phyloP scores from a whole-genome alignment of 1,140 invertebrate species.

The Orchesella cincta region DNA sequence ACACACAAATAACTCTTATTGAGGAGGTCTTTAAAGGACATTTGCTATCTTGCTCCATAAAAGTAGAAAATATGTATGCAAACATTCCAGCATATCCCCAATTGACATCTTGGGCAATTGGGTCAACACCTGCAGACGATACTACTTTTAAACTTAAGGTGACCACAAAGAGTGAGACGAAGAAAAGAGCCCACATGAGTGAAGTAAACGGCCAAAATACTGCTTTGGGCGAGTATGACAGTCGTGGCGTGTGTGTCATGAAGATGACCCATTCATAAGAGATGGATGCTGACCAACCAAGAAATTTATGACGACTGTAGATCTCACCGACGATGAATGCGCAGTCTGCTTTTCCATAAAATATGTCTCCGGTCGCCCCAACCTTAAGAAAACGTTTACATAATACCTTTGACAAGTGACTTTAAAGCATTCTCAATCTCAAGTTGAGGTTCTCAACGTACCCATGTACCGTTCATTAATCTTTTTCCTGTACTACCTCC shows the following conservation, averaged over 20 bases:
- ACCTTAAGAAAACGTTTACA: too few species aligned
- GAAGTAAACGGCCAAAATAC: neutral
- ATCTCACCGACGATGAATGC: constrained; percentile 16
- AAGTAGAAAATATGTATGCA: constrained; percentile 4
- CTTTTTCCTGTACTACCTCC: constrained; percentile 7
- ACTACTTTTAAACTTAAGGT: neutral
- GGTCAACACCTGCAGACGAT: neutral
- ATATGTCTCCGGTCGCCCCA: constrained; percentile 13
- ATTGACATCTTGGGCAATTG: neutral
- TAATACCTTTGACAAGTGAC: too few species aligned
- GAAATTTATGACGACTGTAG: neutral
- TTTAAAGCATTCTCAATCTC: too few species aligned
- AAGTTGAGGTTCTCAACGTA: too few species aligned
- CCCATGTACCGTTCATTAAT: constrained; percentile 23
- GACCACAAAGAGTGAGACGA: neutral
- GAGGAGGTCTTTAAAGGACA: neutral
- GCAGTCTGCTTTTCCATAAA: constrained; percentile 18
- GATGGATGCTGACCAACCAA: constrained; percentile 3
- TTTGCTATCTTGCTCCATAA: constrained; percentile 5
- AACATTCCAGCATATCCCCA: neutral
- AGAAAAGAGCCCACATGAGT: constrained; percentile 4
- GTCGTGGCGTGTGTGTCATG: neutral
- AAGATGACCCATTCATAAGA: constrained; percentile 20
- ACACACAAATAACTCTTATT: neutral
- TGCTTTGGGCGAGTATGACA: neutral